Evolutionary conservation across 2,797 vertebrate genomes (phyloP), one percentile per base, ranked within the genome.

Genomic region (Megaceryle alcyon): DNA sequence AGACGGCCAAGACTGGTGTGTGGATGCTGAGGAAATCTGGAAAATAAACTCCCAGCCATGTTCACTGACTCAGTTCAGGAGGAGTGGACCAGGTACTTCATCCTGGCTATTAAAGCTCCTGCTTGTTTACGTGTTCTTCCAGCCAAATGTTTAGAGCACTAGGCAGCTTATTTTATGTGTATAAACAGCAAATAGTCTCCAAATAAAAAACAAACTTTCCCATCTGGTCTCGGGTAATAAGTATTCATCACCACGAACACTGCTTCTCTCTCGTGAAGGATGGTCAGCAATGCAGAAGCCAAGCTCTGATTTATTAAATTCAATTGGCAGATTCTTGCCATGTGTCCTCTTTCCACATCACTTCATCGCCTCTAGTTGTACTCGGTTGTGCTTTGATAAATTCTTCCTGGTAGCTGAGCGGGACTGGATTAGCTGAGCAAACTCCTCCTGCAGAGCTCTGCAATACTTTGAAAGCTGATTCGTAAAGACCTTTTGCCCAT

Each of bases 251-350:
- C 44, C 69, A 71, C 20, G 60, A 88, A 94, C 84, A 94, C 19
- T 56, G 35, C 46, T 84, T 75, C 78, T 84, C 48, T 80, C 61
- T 92, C 82, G 70, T 92, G 92, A 86, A 94, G 82, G 88, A 83
- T 72, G 72, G 69, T 43, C 86, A 91, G 89, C 90, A 90, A 80
- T 7, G 49, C 29, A 2, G 72, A 93, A 82, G 14, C 49, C 72
- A 28, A 61, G 46, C 59, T 90, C 65, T 65, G 57, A 84, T 83
- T 80, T 88, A 88, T 91, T 86, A 82, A 76, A 86, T 83, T 48
- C 48, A 56, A 7, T 15, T 48, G 64, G 56, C 68, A 41, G 63
- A 33, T 66, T 63, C 53, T 41, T 39, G 59, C 63, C 28, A 51
- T 29, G 37, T 28, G 59, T 66, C 64, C 73, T 59, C 49, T 79